Evolutionary conservation across 2,797 vertebrate species (phyloP).

Genomic region (Cyprinella venusta): DNA sequence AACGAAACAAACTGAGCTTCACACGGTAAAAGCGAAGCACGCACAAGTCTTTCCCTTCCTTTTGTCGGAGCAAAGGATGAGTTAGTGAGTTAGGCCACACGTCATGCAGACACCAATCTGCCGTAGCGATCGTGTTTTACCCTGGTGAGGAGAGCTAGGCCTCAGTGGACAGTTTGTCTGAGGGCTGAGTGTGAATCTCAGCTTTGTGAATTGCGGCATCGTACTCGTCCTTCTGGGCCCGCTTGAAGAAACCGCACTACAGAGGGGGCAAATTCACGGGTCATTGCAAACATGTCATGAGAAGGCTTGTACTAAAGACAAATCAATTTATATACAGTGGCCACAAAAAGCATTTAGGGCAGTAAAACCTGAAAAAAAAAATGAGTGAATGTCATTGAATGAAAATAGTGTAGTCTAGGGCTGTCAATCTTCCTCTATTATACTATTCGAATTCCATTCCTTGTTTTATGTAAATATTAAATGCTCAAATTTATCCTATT

Average conservation of each 20-base stretch:
- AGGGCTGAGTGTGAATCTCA: constrained; percentile 98
- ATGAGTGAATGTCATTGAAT: not conserved
- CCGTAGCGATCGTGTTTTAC: constrained; percentile 79
- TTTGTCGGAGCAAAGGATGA: constrained; percentile 62
- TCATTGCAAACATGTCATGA: constrained; percentile 65
- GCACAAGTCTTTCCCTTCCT: constrained; percentile 52
- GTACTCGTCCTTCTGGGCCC: constrained; percentile 93
- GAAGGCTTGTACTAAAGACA: not conserved
- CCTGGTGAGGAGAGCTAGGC: constrained; percentile 89
- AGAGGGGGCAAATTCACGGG: constrained; percentile 86
- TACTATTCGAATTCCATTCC: no score
- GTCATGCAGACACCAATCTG: constrained; percentile 71
- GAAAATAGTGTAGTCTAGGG: not conserved
- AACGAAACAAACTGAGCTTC: constrained; percentile 24
- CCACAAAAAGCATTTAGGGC: not conserved
- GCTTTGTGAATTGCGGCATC: constrained; percentile 97
- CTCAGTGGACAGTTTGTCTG: constrained; percentile 97
- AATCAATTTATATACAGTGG: not conserved
- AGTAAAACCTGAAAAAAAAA: not conserved
- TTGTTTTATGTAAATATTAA: no score
- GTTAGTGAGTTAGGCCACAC: constrained; percentile 71
- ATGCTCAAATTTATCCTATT: no score
- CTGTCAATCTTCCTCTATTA: no score
- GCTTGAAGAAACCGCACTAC: constrained; percentile 99
- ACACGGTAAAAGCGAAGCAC: constrained; percentile 36